Evolutionary conservation across 2,888 invertebrate genomes (phyloP).

Genomic region (Adela reaumurella): DNA sequence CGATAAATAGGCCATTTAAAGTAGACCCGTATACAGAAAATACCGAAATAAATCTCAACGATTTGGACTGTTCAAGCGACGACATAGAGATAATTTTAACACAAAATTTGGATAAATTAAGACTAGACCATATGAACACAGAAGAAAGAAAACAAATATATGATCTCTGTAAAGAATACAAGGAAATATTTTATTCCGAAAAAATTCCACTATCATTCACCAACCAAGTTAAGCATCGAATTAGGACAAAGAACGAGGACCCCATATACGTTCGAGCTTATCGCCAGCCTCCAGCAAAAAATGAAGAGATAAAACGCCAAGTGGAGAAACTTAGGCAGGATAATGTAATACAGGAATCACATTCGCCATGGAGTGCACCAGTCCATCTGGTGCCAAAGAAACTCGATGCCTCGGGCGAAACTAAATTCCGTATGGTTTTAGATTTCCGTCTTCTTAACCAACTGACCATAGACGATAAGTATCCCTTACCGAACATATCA

Average conservation of each 20-base stretch:
- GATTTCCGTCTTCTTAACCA: background rate
- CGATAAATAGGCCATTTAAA: background rate
- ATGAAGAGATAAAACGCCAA: conserved; percentile 11
- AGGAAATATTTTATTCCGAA: background rate
- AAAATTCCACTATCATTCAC: background rate
- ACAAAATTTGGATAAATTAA: background rate
- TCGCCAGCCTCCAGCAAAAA: conserved; percentile 7
- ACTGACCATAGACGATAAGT: conserved; percentile 2
- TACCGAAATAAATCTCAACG: background rate
- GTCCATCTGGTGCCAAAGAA: conserved; percentile 16
- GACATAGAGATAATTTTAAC: background rate
- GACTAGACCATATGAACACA: conserved; percentile 11
- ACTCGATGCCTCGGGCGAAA: conserved; percentile 10
- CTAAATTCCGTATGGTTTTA: conserved; percentile 10
- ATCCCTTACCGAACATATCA: conserved; percentile 1
- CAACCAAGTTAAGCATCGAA: background rate
- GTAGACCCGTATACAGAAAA: background rate
- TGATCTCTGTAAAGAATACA: conserved; percentile 12
- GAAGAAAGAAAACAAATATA: conserved; percentile 6
- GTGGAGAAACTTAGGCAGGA: conserved; percentile 12
- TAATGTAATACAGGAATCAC: conserved; percentile 9
- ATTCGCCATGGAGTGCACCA: conserved; percentile 15
- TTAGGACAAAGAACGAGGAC: conserved; percentile 9
- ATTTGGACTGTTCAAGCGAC: background rate
- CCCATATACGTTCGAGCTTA: conserved; percentile 10